These are phyloP conservation scores for Lypha dubia DNA, from an alignment of 2,888 invertebrate genomes.

Conservation along the genomic window DNA sequence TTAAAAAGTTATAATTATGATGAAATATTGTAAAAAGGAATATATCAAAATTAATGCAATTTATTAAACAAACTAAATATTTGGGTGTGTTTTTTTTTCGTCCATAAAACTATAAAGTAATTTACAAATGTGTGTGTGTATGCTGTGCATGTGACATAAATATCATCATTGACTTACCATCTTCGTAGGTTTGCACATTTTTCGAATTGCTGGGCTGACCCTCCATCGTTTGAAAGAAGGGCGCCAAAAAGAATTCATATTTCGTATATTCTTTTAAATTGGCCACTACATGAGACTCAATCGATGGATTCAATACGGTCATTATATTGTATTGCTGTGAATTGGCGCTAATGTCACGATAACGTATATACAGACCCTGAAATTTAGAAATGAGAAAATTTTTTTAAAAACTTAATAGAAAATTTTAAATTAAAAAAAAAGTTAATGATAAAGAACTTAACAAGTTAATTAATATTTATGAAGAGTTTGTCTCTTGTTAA, in stretches of 20 bases:
- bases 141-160: background rate
- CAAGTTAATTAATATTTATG: constrained; percentile 51
- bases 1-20: background rate
- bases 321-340: constrained; percentile 87
- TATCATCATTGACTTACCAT: constrained; percentile 84
- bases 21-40: background rate
- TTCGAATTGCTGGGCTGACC: constrained; percentile 97
- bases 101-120: too few relatives aligned
- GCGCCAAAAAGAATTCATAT: constrained; percentile 94
- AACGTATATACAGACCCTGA: constrained; percentile 88
- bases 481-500: background rate
- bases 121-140: background rate
- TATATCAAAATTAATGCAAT: background rate
- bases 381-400: background rate
- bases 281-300: constrained; percentile 87
- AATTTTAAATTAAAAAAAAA: background rate
- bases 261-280: constrained; percentile 91
- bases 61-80: too few relatives aligned
- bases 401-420: background rate
- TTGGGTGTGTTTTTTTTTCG: too few relatives aligned
- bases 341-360: constrained; percentile 86
- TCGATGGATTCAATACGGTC: constrained; percentile 86
- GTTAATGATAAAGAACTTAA: constrained; percentile 21
- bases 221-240: constrained; percentile 93
- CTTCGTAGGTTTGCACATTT: constrained; percentile 93